Evolutionary conservation across 2,797 vertebrate genomes (phyloP), one percentile per base, ranked within the genome.

Genomic region (Craterocephalus amniculus): DNA sequence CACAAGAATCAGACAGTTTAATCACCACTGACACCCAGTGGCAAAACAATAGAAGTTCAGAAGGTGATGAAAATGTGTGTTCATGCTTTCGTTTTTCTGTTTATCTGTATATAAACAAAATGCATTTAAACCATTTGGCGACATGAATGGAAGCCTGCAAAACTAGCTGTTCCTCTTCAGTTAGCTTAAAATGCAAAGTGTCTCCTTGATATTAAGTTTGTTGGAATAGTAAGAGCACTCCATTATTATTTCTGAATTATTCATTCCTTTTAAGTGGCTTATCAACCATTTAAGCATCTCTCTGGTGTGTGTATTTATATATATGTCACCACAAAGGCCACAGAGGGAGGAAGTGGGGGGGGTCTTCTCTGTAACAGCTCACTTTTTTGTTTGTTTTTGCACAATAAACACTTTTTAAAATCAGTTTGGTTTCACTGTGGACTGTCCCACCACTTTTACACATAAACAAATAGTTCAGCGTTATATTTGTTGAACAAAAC

Each of bases 21-120:
- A 83, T 80, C 79, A 88, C 89, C 78, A 89, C 86, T 86, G 87
- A 26, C 90, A 82, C 64, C 89, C 84, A 68, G 73, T 74, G 91
- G 88, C 0, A 4, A 1, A 5, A 4, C 2, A 10, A 34, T 74
- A 73, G 36, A 80, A 77, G 62, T 73, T 52, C 6, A 11, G 16
- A 40, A 40, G 38, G 35, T 13, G 35, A 36, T 36, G 11, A 11
- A 36, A 36, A 31, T 0, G 29, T 34, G 32, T 34, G 32, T 34
- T 8, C 32, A 34, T 10, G 7, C 32, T 10, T 4, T 8, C 32
- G 7, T 34, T 8, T 34, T 8, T 34, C 8, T 34, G 8, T 34
- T 8, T 34, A 34, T 34, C 6, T 34, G 9, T 34, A 34, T 34
- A 34, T 4, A 34, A 1, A 70, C 32, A 27, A 26, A 63, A 59